Percentiles rank a stretch among this genome's conserved stretches.
Evolutionary conservation across 2,113 vertebrate genomes (phyloP).

Genomic region (Motacilla alba): DNA sequence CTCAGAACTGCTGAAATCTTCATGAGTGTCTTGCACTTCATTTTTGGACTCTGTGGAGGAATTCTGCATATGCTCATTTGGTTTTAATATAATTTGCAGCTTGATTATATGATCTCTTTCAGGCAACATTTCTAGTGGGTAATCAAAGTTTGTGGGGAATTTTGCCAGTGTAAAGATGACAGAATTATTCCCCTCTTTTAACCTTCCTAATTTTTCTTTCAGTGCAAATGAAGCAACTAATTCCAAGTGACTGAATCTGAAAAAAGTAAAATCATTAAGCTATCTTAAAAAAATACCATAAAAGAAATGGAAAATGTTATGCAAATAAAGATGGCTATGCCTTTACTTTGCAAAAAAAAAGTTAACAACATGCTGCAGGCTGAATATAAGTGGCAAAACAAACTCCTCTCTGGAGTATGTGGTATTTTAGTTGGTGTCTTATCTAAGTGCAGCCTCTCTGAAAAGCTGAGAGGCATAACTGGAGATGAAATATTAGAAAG

Average conservation of each 20-base stretch:
- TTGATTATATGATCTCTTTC: constrained; percentile 27
- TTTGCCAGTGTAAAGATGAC: constrained; percentile 7
- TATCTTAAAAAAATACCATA: background rate
- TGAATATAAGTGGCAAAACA: background rate
- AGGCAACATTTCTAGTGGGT: background rate
- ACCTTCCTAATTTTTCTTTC: background rate
- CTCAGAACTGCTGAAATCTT: background rate
- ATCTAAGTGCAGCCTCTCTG: constrained; percentile 1
- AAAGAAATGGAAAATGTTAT: background rate
- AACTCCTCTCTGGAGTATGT: background rate
- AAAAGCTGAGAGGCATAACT: background rate
- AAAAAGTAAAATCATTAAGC: background rate
- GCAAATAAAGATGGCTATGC: background rate
- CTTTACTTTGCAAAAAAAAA: background rate
- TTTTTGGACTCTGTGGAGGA: background rate
- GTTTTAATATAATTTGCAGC: constrained; percentile 9
- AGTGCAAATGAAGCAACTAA: background rate
- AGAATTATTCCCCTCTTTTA: background rate
- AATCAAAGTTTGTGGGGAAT: constrained; percentile 24
- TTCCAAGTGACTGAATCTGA: background rate
- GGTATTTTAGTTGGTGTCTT: constrained; percentile 1
- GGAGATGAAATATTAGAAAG: constrained; percentile 53
- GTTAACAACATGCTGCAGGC: background rate
- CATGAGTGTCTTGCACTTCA: background rate
- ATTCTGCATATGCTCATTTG: background rate